These are phyloP conservation scores for Sesia bembeciformis DNA, from an alignment of 2,888 invertebrate species.

Conservation along the genomic window DNA sequence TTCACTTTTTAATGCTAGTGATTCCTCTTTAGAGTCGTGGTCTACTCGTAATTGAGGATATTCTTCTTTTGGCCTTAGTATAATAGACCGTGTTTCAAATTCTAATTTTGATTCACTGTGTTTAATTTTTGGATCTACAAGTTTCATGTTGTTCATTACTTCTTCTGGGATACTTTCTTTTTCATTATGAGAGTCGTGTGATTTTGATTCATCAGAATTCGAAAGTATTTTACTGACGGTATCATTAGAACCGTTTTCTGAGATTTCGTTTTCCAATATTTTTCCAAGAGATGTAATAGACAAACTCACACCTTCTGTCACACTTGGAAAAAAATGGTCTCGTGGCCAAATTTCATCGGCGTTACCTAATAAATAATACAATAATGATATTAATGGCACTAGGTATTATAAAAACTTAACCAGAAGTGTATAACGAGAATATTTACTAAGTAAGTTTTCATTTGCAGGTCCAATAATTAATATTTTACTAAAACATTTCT, in stretches of 20 bases:
- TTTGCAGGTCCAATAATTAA: conserved; percentile 30
- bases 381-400: neutral
- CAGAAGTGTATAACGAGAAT: neutral
- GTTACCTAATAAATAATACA: conserved; percentile 24
- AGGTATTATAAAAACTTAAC: neutral
- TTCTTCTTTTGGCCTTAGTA: too few relatives aligned
- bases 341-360: conserved; percentile 56
- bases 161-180: neutral
- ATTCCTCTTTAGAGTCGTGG: too few relatives aligned
- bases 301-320: conserved; percentile 40
- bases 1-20: too few relatives aligned
- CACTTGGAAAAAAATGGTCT: conserved; percentile 17
- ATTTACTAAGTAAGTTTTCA: conserved; percentile 42
- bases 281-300: conserved; percentile 49
- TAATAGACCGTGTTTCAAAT: too few relatives aligned
- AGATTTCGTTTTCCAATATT: conserved; percentile 15
- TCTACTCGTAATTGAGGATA: too few relatives aligned
- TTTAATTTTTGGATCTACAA: too few relatives aligned
- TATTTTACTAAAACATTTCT: neutral
- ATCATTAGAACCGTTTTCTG: neutral
- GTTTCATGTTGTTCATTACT: too few relatives aligned
- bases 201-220: neutral
- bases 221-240: too few relatives aligned
- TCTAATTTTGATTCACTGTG: too few relatives aligned
- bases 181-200: conserved; percentile 3